phyloP scores from a whole-genome alignment of 2,888 invertebrate species.

The Tetragonisca angustula region DNA sequence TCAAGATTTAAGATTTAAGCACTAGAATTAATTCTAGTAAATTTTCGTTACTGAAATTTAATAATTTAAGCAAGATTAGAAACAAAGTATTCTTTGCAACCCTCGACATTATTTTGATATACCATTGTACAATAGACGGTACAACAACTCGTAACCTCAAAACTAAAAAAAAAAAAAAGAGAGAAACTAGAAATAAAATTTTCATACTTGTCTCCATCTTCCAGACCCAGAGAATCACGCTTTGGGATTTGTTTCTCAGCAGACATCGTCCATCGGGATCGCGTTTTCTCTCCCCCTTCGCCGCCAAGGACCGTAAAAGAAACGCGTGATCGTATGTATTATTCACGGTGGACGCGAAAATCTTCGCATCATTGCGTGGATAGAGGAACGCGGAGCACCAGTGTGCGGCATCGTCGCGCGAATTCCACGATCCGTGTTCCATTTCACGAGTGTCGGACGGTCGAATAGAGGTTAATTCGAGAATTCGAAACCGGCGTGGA shows the following conservation, averaged over 20 bases:
- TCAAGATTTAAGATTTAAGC: too few species aligned
- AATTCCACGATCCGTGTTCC: constrained; percentile 42
- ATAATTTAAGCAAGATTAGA: too few species aligned
- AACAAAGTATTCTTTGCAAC: too few species aligned
- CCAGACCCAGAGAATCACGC: not conserved
- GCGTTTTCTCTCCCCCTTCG: not conserved
- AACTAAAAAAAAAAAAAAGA: too few species aligned
- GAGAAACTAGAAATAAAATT: not conserved
- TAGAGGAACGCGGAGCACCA: not conserved
- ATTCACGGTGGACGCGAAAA: constrained; percentile 25
- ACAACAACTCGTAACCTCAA: too few species aligned
- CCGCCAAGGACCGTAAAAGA: not conserved
- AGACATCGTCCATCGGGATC: not conserved
- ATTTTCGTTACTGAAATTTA: too few species aligned
- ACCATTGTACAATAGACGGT: too few species aligned
- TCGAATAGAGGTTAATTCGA: constrained; percentile 66
- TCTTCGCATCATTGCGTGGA: constrained; percentile 19
- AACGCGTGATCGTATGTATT: constrained; percentile 7
- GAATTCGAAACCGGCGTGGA: constrained; percentile 60
- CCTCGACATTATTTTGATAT: too few species aligned
- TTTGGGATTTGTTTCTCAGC: not conserved
- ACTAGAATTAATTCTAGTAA: too few species aligned
- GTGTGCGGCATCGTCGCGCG: constrained; percentile 44
- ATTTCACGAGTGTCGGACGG: not conserved
- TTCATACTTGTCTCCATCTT: not conserved